These are phyloP conservation scores for Zosterops borbonicus DNA, from an alignment of 2,113 vertebrate species.

Conservation along the genomic window DNA sequence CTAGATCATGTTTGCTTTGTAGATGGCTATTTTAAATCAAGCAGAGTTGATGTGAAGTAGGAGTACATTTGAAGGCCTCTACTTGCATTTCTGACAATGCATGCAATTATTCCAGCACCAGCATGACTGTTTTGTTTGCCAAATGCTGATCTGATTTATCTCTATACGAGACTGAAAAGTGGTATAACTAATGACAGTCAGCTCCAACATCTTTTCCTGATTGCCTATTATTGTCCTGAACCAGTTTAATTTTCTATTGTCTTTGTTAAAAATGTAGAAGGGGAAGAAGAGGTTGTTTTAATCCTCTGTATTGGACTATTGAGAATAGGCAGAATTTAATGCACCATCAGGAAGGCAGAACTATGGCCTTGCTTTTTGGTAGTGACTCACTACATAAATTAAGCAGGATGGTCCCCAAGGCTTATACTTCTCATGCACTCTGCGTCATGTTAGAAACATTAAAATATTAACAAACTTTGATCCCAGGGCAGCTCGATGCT, in stretches of 20 bases:
- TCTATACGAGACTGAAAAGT: background rate
- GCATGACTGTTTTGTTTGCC: background rate
- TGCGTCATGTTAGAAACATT: slow-evolving; percentile 23
- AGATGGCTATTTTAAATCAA: background rate
- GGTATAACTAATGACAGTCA: background rate
- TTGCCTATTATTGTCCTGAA: slow-evolving; percentile 10
- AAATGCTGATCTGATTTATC: background rate
- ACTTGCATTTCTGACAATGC: background rate
- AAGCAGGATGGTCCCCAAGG: slow-evolving; percentile 22
- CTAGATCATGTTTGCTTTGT: background rate
- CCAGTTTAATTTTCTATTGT: background rate
- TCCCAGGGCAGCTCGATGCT: background rate
- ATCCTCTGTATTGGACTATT: background rate
- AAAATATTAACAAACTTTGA: slow-evolving; percentile 59
- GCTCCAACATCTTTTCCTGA: background rate
- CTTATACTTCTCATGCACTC: background rate
- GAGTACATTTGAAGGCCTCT: background rate
- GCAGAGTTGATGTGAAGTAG: background rate
- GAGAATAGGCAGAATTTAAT: slow-evolving; percentile 2
- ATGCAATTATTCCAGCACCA: background rate
- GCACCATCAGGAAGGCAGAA: background rate
- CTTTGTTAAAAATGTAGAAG: slow-evolving; percentile 14
- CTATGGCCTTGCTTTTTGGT: background rate
- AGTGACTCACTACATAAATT: slow-evolving; percentile 41
- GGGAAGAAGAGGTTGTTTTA: background rate